Evolutionary conservation across 2,113 vertebrate genomes (phyloP).

Genomic region (Ursus arctos): DNA sequence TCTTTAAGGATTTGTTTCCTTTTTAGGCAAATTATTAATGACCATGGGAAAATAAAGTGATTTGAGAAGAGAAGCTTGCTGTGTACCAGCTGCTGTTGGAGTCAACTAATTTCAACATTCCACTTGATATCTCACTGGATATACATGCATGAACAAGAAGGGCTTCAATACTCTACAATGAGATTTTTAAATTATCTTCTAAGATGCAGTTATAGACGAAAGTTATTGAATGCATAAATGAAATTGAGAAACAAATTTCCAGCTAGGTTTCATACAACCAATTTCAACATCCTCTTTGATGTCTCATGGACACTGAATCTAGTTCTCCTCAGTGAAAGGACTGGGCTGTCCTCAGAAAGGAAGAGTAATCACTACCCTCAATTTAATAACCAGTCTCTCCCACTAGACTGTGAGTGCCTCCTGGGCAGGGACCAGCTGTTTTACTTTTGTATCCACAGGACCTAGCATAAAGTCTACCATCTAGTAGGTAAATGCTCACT

Average conservation of each 20-base stretch:
- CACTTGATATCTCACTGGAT: slow-evolving; percentile 71
- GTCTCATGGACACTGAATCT: not conserved
- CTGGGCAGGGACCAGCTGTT: not conserved
- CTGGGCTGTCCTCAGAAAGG: not conserved
- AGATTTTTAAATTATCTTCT: slow-evolving; percentile 54
- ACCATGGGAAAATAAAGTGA: slow-evolving; percentile 77
- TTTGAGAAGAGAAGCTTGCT: slow-evolving; percentile 81
- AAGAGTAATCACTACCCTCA: not conserved
- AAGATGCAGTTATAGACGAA: not conserved
- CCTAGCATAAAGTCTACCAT: not conserved
- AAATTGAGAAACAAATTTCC: not conserved
- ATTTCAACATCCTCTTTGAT: not conserved
- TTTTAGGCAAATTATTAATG: slow-evolving; percentile 88
- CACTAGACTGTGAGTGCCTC: not conserved
- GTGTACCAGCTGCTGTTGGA: slow-evolving; percentile 82
- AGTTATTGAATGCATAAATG: slow-evolving; percentile 10
- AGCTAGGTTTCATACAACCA: not conserved
- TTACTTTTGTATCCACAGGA: not conserved
- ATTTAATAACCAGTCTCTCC: not conserved
- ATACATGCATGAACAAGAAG: not conserved
- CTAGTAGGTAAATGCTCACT: not conserved
- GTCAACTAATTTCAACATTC: slow-evolving; percentile 68
- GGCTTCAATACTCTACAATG: slow-evolving; percentile 6
- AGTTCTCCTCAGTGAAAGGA: not conserved
- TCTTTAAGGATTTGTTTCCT: slow-evolving; percentile 72